A percentile compares a stretch with the other conserved stretches of the same genome.
phyloP scores from a whole-genome alignment of 2,797 vertebrate genomes.

The Artibeus jamaicensis region DNA sequence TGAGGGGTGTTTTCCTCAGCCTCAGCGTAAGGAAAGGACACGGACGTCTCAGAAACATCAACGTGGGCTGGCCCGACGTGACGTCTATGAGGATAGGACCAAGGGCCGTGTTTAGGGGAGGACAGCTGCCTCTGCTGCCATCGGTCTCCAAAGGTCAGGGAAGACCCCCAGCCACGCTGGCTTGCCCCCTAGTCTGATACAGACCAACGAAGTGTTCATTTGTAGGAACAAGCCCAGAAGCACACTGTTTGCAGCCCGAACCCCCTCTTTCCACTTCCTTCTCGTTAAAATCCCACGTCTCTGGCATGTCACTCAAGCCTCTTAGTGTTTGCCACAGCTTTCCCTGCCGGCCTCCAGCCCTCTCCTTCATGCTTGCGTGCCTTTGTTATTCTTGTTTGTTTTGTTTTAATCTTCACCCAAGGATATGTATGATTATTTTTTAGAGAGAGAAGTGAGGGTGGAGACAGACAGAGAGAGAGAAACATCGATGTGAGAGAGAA shows the following conservation, averaged over 20 bases:
- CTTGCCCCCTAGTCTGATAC: not conserved
- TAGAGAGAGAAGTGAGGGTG: not conserved
- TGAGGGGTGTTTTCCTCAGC: not conserved
- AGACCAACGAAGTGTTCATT: not conserved
- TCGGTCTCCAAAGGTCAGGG: not conserved
- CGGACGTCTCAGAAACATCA: not conserved
- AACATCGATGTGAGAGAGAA: too few relatives aligned
- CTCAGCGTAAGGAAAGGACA: not conserved
- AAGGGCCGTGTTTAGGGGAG: not conserved
- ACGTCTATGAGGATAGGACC: not conserved
- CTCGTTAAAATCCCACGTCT: not conserved
- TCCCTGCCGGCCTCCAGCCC: not conserved
- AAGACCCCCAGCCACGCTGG: not conserved
- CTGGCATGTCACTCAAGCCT: not conserved
- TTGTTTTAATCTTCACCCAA: not conserved
- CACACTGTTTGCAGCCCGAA: not conserved
- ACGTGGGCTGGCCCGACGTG: not conserved
- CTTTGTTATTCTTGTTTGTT: not conserved
- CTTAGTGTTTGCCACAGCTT: not conserved
- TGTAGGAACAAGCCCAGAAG: not conserved
- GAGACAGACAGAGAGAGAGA: not conserved
- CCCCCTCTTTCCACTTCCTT: not conserved
- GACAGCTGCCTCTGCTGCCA: not conserved
- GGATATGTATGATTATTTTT: not conserved
- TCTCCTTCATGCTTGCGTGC: fast-evolving